Evolutionary conservation across 2,888 invertebrate genomes (phyloP), one percentile per base, ranked within the genome.

Genomic region (Leptura quadrifasciata): DNA sequence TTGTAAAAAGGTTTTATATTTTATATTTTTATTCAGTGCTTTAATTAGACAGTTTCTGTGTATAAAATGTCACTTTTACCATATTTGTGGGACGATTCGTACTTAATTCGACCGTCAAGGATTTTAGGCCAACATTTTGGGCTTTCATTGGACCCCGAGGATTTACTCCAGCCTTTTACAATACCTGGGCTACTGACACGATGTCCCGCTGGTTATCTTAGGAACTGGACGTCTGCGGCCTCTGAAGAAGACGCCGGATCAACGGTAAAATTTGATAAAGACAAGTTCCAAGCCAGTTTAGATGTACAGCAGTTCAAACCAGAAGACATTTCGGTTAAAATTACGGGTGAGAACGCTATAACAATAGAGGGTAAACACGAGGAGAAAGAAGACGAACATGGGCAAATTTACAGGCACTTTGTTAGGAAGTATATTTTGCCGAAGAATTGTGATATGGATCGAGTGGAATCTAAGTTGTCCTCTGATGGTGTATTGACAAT

Each of bases 301-400:
- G 77, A 72, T 52, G 77, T 79, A 12, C 79, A 79, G 72, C 79
- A 77, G 47, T 79, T 79, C 74, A 76, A 74, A 57, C 79, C 79
- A 1, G 74, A 76, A 21, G 79, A 77, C 67, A 77, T 79, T 15
- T 64, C 76, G 18, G 77, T 79, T 0, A 79, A 79, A 68, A 61
- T 79, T n/a, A 72, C 73, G 1, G 74, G 69, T 4, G 73, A 77
- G 54, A 76, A 72, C 39, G 52, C 65, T 9, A 60, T 79, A n/a
- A 77, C 79, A 27, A 68, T 79, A 12, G 79, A 79, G 55, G 79
- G 74, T 0, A 74, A 77, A 58, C 77, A 77, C 35, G 76, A 79
- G 55, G 79, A 79, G 24, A 77, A 77, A 35, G 75, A 74, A 47
- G 79, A 77, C 47, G 77, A 77, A 47, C 77, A 79, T 60, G 79